Conservation (phyloP, 2,113 vertebrate genomes). For the Anolis sagrei region DNA sequence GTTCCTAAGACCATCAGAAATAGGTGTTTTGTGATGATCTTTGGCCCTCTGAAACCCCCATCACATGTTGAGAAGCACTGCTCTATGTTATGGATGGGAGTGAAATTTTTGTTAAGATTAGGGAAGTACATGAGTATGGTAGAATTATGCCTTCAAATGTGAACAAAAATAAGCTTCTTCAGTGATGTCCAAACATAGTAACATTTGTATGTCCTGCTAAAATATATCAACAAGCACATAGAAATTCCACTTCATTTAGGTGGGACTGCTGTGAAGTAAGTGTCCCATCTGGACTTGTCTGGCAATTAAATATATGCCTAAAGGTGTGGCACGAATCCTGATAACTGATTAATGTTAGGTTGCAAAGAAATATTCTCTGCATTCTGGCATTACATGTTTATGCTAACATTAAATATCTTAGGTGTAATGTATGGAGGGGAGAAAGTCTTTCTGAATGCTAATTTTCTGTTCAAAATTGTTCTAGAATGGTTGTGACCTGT, state of each 20-base stretch:
- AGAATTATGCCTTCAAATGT: slow-evolving; percentile 34
- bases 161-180: slow-evolving; percentile 13
- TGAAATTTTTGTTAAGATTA: slow-evolving; percentile 22
- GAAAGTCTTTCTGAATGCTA: neutral
- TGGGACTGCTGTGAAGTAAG: neutral
- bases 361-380: neutral
- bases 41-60: too few species aligned
- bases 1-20: too few species aligned
- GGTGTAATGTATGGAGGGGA: neutral
- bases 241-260: neutral
- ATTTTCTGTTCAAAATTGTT: neutral
- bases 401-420: neutral
- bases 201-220: neutral
- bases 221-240: neutral
- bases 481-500: neutral
- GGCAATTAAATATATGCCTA: neutral
- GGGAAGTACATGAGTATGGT: slow-evolving; percentile 44
- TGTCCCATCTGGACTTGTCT: neutral
- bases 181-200: neutral
- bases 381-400: neutral
- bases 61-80: too few species aligned
- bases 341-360: neutral
- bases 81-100: slow-evolving; percentile 39
- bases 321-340: neutral
- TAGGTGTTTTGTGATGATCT: too few species aligned